Conservation (phyloP, 2,797 vertebrate species). For the Gymnothorax javanicus region DNA sequence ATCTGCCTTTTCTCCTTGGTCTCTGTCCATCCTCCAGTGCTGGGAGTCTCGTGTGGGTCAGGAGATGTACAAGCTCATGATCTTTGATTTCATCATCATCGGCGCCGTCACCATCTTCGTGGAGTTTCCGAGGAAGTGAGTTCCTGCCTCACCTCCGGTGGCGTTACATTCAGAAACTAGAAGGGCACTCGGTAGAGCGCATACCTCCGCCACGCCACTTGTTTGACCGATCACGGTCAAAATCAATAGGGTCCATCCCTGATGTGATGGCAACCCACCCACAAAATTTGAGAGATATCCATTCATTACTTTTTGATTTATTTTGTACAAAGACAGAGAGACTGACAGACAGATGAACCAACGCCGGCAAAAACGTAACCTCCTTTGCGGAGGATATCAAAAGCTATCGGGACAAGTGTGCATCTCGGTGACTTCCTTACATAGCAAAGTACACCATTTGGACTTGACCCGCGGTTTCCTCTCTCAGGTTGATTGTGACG, state of each 20-base stretch:
- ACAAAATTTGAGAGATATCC: no score
- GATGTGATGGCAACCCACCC: no score
- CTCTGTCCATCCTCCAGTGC: constrained; percentile 72
- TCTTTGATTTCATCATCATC: constrained; percentile 94
- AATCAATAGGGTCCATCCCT: no score
- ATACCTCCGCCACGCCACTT: no score
- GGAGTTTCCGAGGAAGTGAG: constrained; percentile 93
- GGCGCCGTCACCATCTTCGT: constrained; percentile 80
- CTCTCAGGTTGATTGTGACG: constrained; percentile 82
- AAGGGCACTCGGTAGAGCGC: no score
- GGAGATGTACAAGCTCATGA: constrained; percentile 97
- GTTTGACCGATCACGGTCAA: no score
- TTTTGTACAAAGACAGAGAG: no score
- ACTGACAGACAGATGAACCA: no score
- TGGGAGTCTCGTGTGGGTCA: constrained; percentile 94
- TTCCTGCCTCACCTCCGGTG: constrained; percentile 29
- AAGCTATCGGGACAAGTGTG: background rate
- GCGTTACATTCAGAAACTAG: background rate
- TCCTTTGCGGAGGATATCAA: no score
- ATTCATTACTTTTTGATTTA: no score
- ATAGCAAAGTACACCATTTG: background rate
- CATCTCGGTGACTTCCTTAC: background rate
- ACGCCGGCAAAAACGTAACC: no score
- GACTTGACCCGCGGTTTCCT: background rate
- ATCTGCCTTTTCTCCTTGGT: background rate